Percentiles rank a stretch among this genome's conserved stretches.
Evolutionary conservation across 2,797 vertebrate species (phyloP).

Genomic region (Cercopithecus hamlyni): DNA sequence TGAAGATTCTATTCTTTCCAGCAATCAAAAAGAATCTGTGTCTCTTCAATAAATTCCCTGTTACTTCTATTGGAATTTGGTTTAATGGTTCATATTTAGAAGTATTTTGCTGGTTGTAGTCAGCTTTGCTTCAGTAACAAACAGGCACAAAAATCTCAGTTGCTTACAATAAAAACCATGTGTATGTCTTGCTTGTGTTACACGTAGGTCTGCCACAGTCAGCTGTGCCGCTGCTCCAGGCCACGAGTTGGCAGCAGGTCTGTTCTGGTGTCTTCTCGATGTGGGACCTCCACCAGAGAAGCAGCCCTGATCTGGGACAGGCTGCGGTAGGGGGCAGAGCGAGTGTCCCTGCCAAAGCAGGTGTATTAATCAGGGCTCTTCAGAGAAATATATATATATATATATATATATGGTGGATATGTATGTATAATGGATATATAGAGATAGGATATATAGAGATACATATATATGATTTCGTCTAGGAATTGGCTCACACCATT

Average conservation of each 20-base stretch:
- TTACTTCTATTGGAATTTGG: background rate
- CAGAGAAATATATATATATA: background rate
- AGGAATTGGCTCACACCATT: background rate
- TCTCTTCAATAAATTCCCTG: background rate
- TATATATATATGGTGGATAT: too few relatives aligned
- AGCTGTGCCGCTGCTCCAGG: background rate
- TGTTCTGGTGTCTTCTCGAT: background rate
- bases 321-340: background rate
- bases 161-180: background rate
- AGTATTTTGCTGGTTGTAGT: background rate
- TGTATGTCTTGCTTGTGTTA: background rate
- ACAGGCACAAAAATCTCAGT: background rate
- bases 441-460: background rate
- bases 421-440: background rate
- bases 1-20: background rate
- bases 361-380: background rate
- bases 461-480: background rate
- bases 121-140: background rate
- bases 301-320: background rate
- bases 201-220: background rate
- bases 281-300: background rate
- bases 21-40: background rate
- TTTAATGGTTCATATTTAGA: background rate
- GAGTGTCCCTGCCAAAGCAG: background rate
- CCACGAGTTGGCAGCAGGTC: background rate